Base-by-base conservation (phyloP, 1,140 invertebrate species). In the Drosophila chauvacae region DNA sequence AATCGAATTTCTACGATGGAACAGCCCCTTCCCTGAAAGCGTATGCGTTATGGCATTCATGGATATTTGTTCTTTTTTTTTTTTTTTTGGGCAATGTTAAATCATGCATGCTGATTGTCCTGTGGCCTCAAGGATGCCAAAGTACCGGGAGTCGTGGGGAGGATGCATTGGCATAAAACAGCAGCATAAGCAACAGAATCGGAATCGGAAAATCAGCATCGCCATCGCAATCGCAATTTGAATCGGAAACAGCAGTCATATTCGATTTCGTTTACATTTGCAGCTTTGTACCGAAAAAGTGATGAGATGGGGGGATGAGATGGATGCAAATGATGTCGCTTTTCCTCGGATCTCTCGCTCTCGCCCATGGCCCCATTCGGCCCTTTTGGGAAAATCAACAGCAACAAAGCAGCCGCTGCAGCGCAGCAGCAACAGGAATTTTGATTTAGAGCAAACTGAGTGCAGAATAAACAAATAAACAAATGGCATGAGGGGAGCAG, bases 21-120 rank as follows among this genome's bases (percentile, higher is more conserved):
- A 72, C 45, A 11, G 28, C 13, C 20, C 13, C 23, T 26, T 3
- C 1, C 11, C 53, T 9, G n/a, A 35, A 72, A 63, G 20, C 42
- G n/a, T 66, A 26, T 71, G 28, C 50, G 30, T 30, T 48, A 33
- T 68, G 73, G 64, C 73, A 78, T 87, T 80, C 81, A 55, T 63
- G 39, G 60, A 64, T 77, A 45, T 77, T 80, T 73, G 58, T 48
- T 62, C 23, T 68, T 62, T 60, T 61, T 60, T 26, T 61, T 60
- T 26, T 61, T 70, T 65, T 18, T 10, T 59, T 60, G 64, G 66
- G 53, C 53, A 74, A 66, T 81, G 81, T 81, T 90, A 85, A 90
- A 90, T 90, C 81, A 90, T 90, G 85, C 86, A 90, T 90, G 86
- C 85, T 79, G 86, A 90, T 90, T 90, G 85, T 81, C 78, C 77